Percentiles rank a stretch among this genome's conserved stretches.
phyloP scores from a whole-genome alignment of 2,888 invertebrate species.

The Plagodis dolabraria region DNA sequence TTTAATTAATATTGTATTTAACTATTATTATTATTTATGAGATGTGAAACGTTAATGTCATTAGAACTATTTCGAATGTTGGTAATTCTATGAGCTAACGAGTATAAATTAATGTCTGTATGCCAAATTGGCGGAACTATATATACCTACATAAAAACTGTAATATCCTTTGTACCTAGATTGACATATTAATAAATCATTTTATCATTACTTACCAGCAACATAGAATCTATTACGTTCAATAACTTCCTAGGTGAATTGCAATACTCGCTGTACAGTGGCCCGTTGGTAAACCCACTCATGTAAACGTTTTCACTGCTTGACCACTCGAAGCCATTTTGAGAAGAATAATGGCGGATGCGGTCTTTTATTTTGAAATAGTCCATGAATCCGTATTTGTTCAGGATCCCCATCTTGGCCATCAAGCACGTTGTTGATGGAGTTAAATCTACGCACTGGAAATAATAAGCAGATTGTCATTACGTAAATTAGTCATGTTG shows the following conservation, averaged over 20 bases:
- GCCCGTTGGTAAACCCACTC: slow-evolving; percentile 53
- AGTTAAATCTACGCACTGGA: slow-evolving; percentile 64
- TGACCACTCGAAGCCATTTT: slow-evolving; percentile 46
- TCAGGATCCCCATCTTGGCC: slow-evolving; percentile 66
- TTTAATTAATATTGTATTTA: too few species aligned
- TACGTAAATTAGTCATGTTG: not conserved
- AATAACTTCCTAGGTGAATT: slow-evolving; percentile 66
- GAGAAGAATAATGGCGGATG: slow-evolving; percentile 51
- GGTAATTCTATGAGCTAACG: too few species aligned
- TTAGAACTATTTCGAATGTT: too few species aligned
- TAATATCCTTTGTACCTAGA: too few species aligned
- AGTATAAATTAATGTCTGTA: too few species aligned
- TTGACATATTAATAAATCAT: too few species aligned
- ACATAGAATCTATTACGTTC: slow-evolving; percentile 70
- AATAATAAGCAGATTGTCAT: slow-evolving; percentile 3
- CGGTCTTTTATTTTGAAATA: slow-evolving; percentile 71
- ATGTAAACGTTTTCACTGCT: slow-evolving; percentile 47
- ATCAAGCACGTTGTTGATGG: slow-evolving; percentile 62
- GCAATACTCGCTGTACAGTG: slow-evolving; percentile 63
- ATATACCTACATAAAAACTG: too few species aligned
- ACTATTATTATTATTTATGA: too few species aligned
- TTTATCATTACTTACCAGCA: slow-evolving; percentile 68
- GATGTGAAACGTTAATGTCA: too few species aligned
- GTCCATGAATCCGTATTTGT: slow-evolving; percentile 71
- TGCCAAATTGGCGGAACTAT: too few species aligned